Evolutionary conservation across 2,888 invertebrate species (phyloP), one percentile per base, ranked within the genome.

Genomic region (Lasioglossum oenotherae): DNA sequence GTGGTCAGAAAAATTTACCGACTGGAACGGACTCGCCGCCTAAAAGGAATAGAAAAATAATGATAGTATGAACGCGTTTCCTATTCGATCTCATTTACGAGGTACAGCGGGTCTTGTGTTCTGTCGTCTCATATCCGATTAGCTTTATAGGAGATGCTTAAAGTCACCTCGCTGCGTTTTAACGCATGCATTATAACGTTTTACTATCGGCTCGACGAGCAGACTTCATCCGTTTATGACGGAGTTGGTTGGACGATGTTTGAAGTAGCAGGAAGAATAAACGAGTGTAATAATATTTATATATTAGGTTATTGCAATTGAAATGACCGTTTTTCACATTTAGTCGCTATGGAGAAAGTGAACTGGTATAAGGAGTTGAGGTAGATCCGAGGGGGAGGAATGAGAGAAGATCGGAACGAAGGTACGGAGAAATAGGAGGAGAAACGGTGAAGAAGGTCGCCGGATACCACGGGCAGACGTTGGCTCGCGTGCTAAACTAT

Each of bases 401-500:
- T 1, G 16, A 31, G 27, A 46, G 35, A 41, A 46, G n/a, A 46
- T 31, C 14, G 41, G 46, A 12, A n/a, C 8, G 38, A 46, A 44
- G 53, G 41, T 27, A 31, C 35, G 74, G 69, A 64, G 80, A 31
- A 41, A 71, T 72, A 71, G 76, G 74, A 53, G 85, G 84, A 78
- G 80, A 49, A 64, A 80, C 53, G 82, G 64, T 41, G 85, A 85
- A 87, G 88, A 81, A 87, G 87, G 81, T 83, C 72, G 82, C 76
- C 81, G 86, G 84, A 82, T 89, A 86, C 78, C 81, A 80, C 53
- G 76, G 57, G 53, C 74, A 84, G 84, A 84, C 85, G 82, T 78
- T 87, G 85, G 86, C 86, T 90, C 80, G 82, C 82, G 85, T 88
- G 87, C 80, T 88, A 92, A 93, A 91, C 92, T 91, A 90, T 89